Evolutionary conservation across 2,888 invertebrate genomes (phyloP).

Genomic region (Coremacera marginata): DNA sequence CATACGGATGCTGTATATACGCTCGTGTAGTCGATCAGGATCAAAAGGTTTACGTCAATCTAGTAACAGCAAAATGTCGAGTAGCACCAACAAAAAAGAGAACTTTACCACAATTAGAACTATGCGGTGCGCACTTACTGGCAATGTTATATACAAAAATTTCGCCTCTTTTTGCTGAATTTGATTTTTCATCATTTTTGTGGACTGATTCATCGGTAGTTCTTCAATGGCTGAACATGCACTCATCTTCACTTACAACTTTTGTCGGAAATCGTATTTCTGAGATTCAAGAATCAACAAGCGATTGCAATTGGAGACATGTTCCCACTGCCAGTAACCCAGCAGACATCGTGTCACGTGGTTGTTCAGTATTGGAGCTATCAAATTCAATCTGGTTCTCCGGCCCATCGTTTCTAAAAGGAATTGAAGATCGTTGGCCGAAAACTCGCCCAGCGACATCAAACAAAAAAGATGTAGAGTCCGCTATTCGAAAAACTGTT

Average conservation of each 20-base stretch:
- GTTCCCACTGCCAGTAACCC: conserved; percentile 40
- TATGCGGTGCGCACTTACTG: conserved; percentile 36
- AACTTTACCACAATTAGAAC: conserved; percentile 42
- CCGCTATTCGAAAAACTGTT: neutral
- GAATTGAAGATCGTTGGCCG: conserved; percentile 17
- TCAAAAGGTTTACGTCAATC: neutral
- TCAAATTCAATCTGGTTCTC: conserved; percentile 36
- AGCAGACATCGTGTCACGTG: conserved; percentile 41
- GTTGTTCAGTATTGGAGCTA: conserved; percentile 34
- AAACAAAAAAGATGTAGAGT: neutral
- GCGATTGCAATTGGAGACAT: conserved; percentile 35
- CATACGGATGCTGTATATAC: conserved; percentile 3
- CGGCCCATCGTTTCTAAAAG: conserved; percentile 35
- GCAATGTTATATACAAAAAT: conserved; percentile 30
- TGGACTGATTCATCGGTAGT: conserved; percentile 38
- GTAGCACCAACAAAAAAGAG: conserved; percentile 39
- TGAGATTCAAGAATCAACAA: conserved; percentile 35
- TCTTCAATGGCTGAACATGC: conserved; percentile 35
- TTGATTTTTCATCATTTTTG: conserved; percentile 34
- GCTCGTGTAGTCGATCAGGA: neutral
- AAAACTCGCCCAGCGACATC: too few relatives aligned
- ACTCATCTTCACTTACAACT: conserved; percentile 32
- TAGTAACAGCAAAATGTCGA: conserved; percentile 36
- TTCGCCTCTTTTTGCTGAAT: neutral
- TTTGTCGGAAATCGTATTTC: conserved; percentile 40